Base-by-base conservation (phyloP, 2,797 vertebrate species). In the Myoxocephalus aenaeus region DNA sequence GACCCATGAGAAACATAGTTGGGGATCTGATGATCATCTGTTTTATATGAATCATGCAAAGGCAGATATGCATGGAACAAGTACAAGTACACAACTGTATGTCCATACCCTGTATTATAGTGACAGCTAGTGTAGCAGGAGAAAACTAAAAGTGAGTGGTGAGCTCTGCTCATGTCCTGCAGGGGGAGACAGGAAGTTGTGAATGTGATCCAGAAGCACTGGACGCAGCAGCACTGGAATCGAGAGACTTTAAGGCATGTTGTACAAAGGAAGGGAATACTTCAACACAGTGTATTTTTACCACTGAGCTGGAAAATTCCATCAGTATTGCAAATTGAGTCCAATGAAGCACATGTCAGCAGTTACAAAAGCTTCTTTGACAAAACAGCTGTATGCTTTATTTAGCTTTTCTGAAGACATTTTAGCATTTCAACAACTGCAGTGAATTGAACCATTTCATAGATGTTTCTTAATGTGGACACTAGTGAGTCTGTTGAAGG, bases 171-270 rank as follows among this genome's bases (percentile, higher is more conserved):
- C 17, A 12, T 13, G 51, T 6, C 88, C 93, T 86, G 84, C 86
- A 94, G 94, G 85, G 91, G 94, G 92, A 84, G 92, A 86, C 85
- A 90, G 29, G 9, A n/a, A 57, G 75, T 12, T 3, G 5, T 56
- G 51, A 25, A 70, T 81, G 61, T 12, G 8, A 32, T 0, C n/a
- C 32, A 36, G 59, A 7, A 38, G 29, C 54, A 64, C 56, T 42
- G 42, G 51, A 86, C 42, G n/a, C n/a, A n/a, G n/a, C n/a, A n/a
- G n/a, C n/a, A n/a, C n/a, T n/a, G n/a, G n/a, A n/a, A n/a, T 64
- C 7, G 67, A 59, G 73, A 81, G 72, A 62, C 64, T 22, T 17
- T 14, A 65, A 77, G 54, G 20, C 22, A 4, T 48, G 6, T 40
- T 2, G 27, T 13, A n/a, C 18, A 70, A 61, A 68, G 65, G 22